Conservation (phyloP, 2,113 vertebrate species). For the Oxyruncus cristatus region DNA sequence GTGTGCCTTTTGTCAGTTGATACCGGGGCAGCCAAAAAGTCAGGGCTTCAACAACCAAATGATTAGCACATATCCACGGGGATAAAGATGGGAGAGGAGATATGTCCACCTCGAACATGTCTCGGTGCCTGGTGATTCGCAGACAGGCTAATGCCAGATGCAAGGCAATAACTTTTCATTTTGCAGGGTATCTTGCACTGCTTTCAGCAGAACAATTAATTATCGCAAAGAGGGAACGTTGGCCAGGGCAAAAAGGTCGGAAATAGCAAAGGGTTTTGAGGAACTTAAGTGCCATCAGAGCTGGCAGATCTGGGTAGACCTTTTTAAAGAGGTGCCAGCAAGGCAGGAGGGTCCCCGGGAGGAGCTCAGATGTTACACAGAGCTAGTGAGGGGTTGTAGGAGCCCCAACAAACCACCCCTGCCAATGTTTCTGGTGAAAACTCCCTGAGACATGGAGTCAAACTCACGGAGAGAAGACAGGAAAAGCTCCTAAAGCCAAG, state of each 20-base stretch:
- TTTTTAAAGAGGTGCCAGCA: not conserved
- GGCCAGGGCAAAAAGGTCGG: not conserved
- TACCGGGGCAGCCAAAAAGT: not conserved
- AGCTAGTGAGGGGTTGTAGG: not conserved
- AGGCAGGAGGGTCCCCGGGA: not conserved
- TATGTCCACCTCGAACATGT: not conserved
- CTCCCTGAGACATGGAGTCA: not conserved
- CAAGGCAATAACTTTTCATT: not conserved
- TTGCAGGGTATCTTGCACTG: not conserved
- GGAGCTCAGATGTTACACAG: not conserved
- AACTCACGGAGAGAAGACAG: not conserved
- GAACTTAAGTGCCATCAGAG: not conserved
- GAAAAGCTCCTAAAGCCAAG: not conserved
- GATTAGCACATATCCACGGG: constrained; percentile 10
- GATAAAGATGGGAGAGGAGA: constrained; percentile 20
- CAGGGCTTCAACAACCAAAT: not conserved
- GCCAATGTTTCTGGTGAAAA: not conserved
- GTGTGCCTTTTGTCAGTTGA: constrained; percentile 45
- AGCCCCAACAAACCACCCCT: not conserved
- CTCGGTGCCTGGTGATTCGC: not conserved
- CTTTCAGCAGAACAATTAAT: not conserved
- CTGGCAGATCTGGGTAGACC: not conserved
- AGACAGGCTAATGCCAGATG: not conserved
- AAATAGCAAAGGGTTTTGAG: not conserved
- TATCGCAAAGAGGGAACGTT: not conserved